Conservation (phyloP, 2,888 invertebrate genomes). For the Lepeophtheirus nordmannii region DNA sequence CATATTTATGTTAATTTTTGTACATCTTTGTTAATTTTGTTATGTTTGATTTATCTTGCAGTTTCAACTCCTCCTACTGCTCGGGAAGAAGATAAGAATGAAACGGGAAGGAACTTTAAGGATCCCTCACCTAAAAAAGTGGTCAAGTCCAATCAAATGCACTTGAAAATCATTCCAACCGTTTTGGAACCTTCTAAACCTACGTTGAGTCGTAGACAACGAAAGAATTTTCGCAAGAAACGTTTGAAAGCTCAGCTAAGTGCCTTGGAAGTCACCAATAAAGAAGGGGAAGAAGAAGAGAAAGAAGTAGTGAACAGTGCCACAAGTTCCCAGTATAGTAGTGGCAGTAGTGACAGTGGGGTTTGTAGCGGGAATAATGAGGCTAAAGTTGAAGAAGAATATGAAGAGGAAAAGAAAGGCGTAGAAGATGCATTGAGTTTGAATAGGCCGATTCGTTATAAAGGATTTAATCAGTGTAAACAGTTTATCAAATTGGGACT, state of each 20-base stretch:
- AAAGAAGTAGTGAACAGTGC: not conserved
- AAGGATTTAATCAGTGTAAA: not conserved
- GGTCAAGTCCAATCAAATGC: not conserved
- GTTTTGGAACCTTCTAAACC: not conserved
- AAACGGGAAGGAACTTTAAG: not conserved
- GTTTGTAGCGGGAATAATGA: not conserved
- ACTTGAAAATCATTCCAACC: not conserved
- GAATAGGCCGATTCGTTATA: not conserved
- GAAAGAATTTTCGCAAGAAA: conserved; percentile 4
- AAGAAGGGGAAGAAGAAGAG: conserved; percentile 4
- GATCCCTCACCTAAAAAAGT: not conserved
- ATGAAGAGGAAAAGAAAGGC: not conserved
- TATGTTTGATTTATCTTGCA: no score
- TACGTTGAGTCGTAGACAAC: not conserved
- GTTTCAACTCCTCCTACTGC: no score
- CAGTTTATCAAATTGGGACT: conserved; percentile 6
- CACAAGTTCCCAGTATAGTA: not conserved
- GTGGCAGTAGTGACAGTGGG: conserved; percentile 1
- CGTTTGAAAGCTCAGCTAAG: not conserved
- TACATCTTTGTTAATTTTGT: no score
- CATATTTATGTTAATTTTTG: no score
- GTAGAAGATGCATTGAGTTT: not conserved
- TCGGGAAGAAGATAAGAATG: no score
- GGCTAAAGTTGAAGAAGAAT: not conserved
- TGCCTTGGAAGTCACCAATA: not conserved